Conservation (phyloP, 2,113 vertebrate species). For the Sus scrofa region T2T-Sscrofa CM000815.6:44952001-44952500, state of each 20-base stretch:
- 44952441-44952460: neutral
- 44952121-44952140: neutral
- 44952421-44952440: neutral
- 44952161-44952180: neutral
- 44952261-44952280: neutral
- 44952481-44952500: neutral
- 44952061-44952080: neutral
- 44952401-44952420: neutral
- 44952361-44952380: neutral
- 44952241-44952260: neutral
- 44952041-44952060: neutral
- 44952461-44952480: neutral
- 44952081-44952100: neutral
- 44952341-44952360: neutral
- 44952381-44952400: neutral
- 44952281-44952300: neutral
- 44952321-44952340: neutral
- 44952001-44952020: neutral
- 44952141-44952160: neutral
- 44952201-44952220: neutral
- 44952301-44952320: neutral
- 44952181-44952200: neutral
- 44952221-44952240: neutral
- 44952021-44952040: neutral
- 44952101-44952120: conserved; percentile 4